phyloP scores from a whole-genome alignment of 2,113 vertebrate genomes.

The Oryzias curvinotus region DNA sequence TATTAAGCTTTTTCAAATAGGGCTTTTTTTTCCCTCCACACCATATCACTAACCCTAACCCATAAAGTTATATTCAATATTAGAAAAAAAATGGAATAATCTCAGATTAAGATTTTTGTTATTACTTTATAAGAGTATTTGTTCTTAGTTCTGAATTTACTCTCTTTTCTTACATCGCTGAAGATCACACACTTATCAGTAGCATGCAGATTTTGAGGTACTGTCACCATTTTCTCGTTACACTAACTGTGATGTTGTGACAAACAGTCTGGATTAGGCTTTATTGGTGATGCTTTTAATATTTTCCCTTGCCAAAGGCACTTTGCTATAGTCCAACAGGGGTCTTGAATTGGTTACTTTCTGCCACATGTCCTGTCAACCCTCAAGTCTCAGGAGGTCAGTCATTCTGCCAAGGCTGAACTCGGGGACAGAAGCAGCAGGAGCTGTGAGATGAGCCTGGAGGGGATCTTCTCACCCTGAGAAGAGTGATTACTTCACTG shows the following conservation, averaged over 20 bases:
- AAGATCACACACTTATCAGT: constrained; percentile 32
- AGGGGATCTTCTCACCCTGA: constrained; percentile 74
- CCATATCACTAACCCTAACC: no score
- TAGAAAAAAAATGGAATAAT: no score
- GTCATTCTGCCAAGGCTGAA: constrained; percentile 60
- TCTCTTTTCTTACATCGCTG: constrained; percentile 4
- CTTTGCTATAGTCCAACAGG: constrained; percentile 49
- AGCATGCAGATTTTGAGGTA: constrained; percentile 31
- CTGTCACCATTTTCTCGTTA: constrained; percentile 36
- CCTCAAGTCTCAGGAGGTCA: constrained; percentile 67
- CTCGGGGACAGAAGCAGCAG: constrained; percentile 59
- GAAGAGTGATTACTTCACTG: constrained; percentile 77
- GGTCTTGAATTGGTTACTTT: constrained; percentile 54
- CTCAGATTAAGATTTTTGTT: no score
- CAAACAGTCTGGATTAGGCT: constrained; percentile 39
- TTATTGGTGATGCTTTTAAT: constrained; percentile 40
- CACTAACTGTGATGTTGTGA: constrained; percentile 36
- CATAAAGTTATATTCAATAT: no score
- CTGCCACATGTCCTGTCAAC: constrained; percentile 45
- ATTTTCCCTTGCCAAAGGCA: constrained; percentile 54
- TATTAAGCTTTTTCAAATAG: no score
- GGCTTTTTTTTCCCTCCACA: no score
- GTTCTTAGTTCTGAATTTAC: neutral
- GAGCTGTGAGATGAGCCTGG: constrained; percentile 65
- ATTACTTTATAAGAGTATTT: neutral